Evolutionary conservation across 1,140 invertebrate genomes (phyloP), one percentile per base, ranked within the genome.

Genomic region (Aradophagus sp.): DNA sequence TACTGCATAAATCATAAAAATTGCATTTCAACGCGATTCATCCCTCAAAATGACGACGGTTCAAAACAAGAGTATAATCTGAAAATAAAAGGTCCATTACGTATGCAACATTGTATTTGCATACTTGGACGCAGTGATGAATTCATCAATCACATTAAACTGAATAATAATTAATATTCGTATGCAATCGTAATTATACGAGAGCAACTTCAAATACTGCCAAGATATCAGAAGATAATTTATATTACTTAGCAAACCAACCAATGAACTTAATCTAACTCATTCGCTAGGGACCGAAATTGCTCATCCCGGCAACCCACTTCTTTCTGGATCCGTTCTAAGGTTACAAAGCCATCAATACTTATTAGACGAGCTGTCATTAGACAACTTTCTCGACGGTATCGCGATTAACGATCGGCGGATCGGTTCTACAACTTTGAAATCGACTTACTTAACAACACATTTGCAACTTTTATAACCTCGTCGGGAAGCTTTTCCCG

Each of bases 391-490:
- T 63, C 50, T 31, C 19, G 35, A 50, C 34, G 45, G 45, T 19
- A 31, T 63, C 53, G 35, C 67, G 55, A 71, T 71, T 70, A 71
- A 71, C 55, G 39, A 65, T 65, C 48, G 16, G 52, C n/a, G 58
- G 45, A 59, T 71, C 59, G 27, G 19, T 62, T 65, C 59, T 50
- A 56, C 44, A 58, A 65, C 45, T 63, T 71, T 31, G 32, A 41
- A 47, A 59, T 59, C 45, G 53, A 71, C 59, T 63, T 63, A 48
- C 32, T 53, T 58, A 45, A 34, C 20, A 13, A 56, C 58, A 38
- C 59, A 63, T 63, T 42, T 38, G 1, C 41, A 31, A 65, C 38
- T 71, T 71, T 53, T 59, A 53, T 34, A 58, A 63, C 19, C 26
- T 56, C 29, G 45, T 71, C 38, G 39, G 35, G 20, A 19, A 31